These are phyloP conservation scores for Tribolium madens DNA, from an alignment of 1,140 invertebrate genomes.

Conservation along the genomic window DNA sequence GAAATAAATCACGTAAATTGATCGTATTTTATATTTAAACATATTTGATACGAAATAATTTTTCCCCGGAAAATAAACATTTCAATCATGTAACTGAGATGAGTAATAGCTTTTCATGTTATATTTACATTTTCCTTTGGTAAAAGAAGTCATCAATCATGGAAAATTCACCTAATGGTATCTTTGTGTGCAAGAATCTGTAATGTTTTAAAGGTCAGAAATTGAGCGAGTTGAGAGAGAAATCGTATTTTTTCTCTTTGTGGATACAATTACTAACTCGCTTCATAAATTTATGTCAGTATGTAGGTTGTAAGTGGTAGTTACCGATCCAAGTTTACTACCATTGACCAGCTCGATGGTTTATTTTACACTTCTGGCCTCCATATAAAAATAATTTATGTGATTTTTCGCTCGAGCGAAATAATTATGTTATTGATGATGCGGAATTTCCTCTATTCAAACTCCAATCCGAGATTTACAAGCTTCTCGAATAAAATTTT, in stretches of 20 bases:
- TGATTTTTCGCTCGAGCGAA: background rate
- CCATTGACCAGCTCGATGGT: conserved; percentile 7
- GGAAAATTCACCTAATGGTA: conserved; percentile 31
- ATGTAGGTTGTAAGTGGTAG: conserved; percentile 30
- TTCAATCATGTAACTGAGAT: conserved; percentile 19
- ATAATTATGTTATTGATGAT: background rate
- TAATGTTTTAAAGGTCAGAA: background rate
- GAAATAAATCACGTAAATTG: conserved; percentile 5
- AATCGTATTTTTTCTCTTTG: conserved; percentile 26
- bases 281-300: conserved; percentile 29
- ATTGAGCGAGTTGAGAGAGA: conserved; percentile 10
- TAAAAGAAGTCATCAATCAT: conserved; percentile 37
- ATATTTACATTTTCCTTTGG: conserved; percentile 40
- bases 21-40: background rate
- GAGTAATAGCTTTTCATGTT: conserved; percentile 37
- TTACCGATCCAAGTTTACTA: conserved; percentile 21
- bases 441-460: background rate
- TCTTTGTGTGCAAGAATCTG: conserved; percentile 15
- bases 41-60: conserved; percentile 26
- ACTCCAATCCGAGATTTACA: background rate
- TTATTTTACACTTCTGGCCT: conserved; percentile 24
- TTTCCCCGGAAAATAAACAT: conserved; percentile 30
- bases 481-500: too few species aligned
- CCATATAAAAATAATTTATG: conserved; percentile 18
- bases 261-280: conserved; percentile 27